These are phyloP conservation scores for Zonitis immaculata DNA, from an alignment of 2,888 invertebrate genomes.

Conservation along the genomic window DNA sequence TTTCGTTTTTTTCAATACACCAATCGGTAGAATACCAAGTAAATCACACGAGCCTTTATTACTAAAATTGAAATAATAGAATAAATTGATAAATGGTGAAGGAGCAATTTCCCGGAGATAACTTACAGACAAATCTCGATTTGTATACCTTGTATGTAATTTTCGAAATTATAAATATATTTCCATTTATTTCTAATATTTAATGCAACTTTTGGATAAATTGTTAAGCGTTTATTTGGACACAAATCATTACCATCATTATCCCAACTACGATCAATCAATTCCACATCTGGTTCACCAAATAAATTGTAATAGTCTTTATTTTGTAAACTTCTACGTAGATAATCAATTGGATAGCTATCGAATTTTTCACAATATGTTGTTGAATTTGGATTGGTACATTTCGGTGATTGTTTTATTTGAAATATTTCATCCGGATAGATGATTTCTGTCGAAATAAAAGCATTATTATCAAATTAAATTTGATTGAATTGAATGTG, in stretches of 20 bases:
- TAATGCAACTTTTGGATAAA: conserved; percentile 5
- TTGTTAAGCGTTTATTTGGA: conserved; percentile 1
- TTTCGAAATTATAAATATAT: conserved; percentile 9
- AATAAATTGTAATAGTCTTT: conserved; percentile 3
- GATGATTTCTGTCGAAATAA: not conserved
- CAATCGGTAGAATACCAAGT: not conserved
- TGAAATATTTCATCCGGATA: not conserved
- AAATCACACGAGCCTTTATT: not conserved
- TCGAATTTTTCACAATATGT: conserved; percentile 10
- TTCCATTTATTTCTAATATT: conserved; percentile 6
- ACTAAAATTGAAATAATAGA: conserved; percentile 2
- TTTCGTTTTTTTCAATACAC: not conserved
- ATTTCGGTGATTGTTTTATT: conserved; percentile 1
- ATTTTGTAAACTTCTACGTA: not conserved
- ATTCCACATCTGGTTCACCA: not conserved
- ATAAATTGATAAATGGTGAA: too few relatives aligned
- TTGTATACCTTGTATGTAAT: conserved; percentile 9
- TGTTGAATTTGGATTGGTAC: not conserved
- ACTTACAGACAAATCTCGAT: conserved; percentile 11
- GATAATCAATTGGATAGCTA: conserved; percentile 4
- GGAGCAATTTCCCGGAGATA: not conserved
- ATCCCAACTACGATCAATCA: not conserved
- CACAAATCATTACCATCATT: not conserved
- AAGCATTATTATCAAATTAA: not conserved
- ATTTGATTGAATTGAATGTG: too few relatives aligned